Evolutionary conservation across 2,888 invertebrate genomes (phyloP).

Genomic region (Schizotus pectinicornis): DNA sequence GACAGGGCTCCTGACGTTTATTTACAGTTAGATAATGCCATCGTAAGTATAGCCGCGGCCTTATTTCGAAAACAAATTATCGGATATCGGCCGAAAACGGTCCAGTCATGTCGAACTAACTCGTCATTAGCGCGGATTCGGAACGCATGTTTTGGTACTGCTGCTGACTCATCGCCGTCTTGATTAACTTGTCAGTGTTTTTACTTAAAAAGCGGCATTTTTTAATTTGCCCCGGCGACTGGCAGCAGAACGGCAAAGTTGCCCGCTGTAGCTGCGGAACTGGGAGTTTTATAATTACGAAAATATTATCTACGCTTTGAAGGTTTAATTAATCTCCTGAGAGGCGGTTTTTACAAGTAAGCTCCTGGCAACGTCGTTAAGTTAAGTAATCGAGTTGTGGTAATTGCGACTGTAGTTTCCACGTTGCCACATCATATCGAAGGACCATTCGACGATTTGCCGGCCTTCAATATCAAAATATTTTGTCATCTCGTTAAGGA

Average conservation of each 20-base stretch:
- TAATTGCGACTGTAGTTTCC: too few relatives aligned
- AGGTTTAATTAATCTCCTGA: conserved; percentile 40
- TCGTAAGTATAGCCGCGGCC: not conserved
- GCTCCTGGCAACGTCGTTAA: too few relatives aligned
- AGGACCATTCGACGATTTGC: too few relatives aligned
- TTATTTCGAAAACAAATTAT: conserved; percentile 41
- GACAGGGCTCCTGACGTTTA: not conserved
- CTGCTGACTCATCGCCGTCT: conserved; percentile 53
- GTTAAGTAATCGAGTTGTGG: too few relatives aligned
- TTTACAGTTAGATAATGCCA: conserved; percentile 4
- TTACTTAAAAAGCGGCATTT: conserved; percentile 54
- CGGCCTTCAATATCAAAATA: too few relatives aligned
- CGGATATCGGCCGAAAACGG: conserved; percentile 38
- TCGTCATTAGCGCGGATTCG: conserved; percentile 55
- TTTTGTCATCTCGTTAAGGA: too few relatives aligned
- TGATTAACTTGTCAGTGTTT: conserved; percentile 60
- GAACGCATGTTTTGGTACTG: conserved; percentile 55
- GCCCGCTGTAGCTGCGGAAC: conserved; percentile 10
- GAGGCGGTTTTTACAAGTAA: conserved; percentile 8
- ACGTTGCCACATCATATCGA: too few relatives aligned
- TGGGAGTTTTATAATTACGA: conserved; percentile 42
- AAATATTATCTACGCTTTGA: conserved; percentile 47
- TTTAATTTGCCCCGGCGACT: conserved; percentile 42
- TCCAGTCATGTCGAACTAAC: conserved; percentile 50
- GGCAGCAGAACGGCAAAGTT: conserved; percentile 25